Evolutionary conservation across 2,888 invertebrate species (phyloP).

Genomic region (Stegana nigrithorax): DNA sequence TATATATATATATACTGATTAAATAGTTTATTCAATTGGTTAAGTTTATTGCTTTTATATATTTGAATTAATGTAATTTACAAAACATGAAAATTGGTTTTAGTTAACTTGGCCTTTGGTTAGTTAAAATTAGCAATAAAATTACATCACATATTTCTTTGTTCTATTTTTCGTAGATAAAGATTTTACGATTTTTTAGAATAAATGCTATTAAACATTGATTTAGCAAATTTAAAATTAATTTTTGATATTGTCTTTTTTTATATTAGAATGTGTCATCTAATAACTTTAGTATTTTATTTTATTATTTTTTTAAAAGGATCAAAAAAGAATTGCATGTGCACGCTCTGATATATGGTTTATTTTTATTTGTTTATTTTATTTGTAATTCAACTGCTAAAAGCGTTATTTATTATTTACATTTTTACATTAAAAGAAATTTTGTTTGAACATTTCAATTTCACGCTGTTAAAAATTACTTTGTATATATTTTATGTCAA

Average conservation of each 20-base stretch:
- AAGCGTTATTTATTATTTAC: slow-evolving; percentile 62
- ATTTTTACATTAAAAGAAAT: too few relatives aligned
- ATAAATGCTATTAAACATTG: slow-evolving; percentile 44
- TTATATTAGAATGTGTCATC: slow-evolving; percentile 16
- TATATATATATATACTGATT: slow-evolving; percentile 32
- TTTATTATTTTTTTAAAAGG: too few relatives aligned
- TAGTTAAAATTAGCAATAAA: slow-evolving; percentile 67
- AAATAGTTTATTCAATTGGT: slow-evolving; percentile 47
- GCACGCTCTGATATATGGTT: neutral
- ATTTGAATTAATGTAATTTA: slow-evolving; percentile 43
- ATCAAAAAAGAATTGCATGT: slow-evolving; percentile 15
- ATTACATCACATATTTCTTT: slow-evolving; percentile 54
- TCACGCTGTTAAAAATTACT: too few relatives aligned
- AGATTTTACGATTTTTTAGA: slow-evolving; percentile 27
- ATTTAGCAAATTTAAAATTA: slow-evolving; percentile 25
- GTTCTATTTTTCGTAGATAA: slow-evolving; percentile 24
- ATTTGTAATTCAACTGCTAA: neutral
- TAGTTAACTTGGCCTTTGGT: slow-evolving; percentile 71
- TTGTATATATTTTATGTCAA: too few relatives aligned
- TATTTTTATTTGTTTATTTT: neutral
- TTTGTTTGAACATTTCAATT: too few relatives aligned
- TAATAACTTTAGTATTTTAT: too few relatives aligned
- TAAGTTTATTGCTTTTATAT: slow-evolving; percentile 49
- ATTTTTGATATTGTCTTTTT: slow-evolving; percentile 18
- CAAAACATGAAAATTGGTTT: slow-evolving; percentile 51